phyloP scores from a whole-genome alignment of 2,113 vertebrate genomes.

The Dascyllus trimaculatus region DNA sequence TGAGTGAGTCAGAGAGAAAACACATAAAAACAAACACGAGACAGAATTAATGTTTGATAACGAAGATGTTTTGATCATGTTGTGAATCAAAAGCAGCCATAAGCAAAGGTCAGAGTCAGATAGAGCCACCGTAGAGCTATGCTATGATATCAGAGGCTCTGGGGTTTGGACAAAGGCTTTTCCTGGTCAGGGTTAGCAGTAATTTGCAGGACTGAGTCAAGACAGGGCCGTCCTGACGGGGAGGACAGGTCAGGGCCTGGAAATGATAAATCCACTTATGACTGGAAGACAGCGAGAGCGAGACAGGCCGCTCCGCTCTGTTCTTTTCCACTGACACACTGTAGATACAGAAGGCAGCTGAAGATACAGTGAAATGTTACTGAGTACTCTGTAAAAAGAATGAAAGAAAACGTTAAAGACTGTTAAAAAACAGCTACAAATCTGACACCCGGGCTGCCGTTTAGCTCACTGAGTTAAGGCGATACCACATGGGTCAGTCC shows the following conservation, averaged over 20 bases:
- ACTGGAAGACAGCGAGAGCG: conserved; percentile 46
- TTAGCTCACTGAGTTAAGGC: too few species aligned
- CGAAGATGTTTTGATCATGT: background rate
- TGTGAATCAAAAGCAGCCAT: background rate
- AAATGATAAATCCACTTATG: conserved; percentile 76
- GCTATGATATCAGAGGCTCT: conserved; percentile 26
- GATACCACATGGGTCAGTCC: too few species aligned
- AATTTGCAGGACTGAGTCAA: conserved; percentile 67
- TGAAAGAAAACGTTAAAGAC: background rate
- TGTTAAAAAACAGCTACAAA: too few species aligned
- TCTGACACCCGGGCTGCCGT: too few species aligned
- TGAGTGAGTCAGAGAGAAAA: conserved; percentile 41
- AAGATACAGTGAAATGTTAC: background rate
- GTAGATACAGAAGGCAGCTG: conserved; percentile 21
- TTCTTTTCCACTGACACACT: conserved; percentile 49
- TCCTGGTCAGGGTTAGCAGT: conserved; percentile 59
- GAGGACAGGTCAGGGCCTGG: conserved; percentile 69
- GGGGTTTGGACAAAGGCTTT: conserved; percentile 52
- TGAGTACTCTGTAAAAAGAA: background rate
- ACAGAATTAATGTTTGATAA: conserved; percentile 1
- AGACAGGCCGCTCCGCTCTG: conserved; percentile 41
- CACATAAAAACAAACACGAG: conserved; percentile 32
- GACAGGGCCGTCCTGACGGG: conserved; percentile 50
- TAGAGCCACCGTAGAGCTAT: background rate
- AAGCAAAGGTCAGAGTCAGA: conserved; percentile 36